Evolutionary conservation across 2,113 vertebrate genomes (phyloP).

Genomic region (Astatotilapia flaviijosephi): DNA sequence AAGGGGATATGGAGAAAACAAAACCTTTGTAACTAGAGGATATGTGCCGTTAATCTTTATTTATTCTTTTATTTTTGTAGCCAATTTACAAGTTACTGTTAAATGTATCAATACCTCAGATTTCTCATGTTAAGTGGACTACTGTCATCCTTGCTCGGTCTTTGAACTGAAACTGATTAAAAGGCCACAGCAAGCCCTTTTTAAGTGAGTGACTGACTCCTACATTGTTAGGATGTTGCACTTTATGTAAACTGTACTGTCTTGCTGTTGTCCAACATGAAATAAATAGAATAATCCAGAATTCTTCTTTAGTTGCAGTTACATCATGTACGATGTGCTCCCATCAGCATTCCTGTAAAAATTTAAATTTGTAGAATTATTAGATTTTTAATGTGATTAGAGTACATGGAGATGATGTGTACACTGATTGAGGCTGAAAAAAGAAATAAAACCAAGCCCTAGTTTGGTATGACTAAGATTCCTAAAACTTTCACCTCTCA

Average conservation of each 20-base stretch:
- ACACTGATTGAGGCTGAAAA: neutral
- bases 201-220: neutral
- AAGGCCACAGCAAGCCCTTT: neutral
- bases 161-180: neutral
- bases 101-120: neutral
- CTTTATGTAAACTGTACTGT: neutral
- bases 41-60: rapidly evolving
- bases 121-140: neutral
- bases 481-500: neutral
- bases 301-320: neutral
- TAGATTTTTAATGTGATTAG: neutral
- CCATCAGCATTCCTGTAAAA: neutral
- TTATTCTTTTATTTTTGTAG: too few species aligned
- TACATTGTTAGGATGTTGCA: neutral
- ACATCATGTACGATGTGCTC: neutral
- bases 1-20: neutral
- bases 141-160: rapidly evolving
- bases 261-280: neutral
- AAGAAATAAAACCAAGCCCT: neutral
- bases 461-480: neutral
- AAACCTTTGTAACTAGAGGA: neutral
- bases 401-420: neutral
- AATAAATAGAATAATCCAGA: neutral
- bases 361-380: neutral
- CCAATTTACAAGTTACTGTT: neutral